Evolutionary conservation across 2,888 invertebrate species (phyloP), one percentile per base, ranked within the genome.

Genomic region (Parnassius mnemosyne): DNA sequence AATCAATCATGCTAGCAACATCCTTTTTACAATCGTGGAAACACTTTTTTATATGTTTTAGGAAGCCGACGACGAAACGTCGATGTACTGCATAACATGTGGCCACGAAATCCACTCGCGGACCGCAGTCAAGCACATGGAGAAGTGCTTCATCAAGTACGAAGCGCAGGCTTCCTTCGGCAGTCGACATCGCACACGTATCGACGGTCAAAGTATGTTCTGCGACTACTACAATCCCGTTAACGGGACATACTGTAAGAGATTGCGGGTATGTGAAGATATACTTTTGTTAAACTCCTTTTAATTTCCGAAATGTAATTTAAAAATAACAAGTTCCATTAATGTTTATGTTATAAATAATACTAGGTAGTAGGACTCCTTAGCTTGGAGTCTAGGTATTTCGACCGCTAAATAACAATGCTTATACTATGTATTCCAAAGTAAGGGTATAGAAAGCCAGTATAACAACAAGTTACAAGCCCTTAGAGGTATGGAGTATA

Each of bases 81-180:
- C 96, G 57, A 96, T 97, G 93, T 97, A 97, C 82, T 99, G 99
- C 84, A 97, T 99, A 44, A 98, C 98, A 0, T 99, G 99, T 86
- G 99, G 99, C 0, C 97, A 97, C 81, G 98, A 99, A 90, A 96
- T 99, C 65, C 96, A 97, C 81, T 96, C 97, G 0, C 94, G 96
- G 60, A 96, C 97, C 0, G 98, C 98, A 0, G 94, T 98, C 20
- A 97, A 97, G 75, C 99, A 99, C 79, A 98, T 99, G 97, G 99
- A 98, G 88, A 98, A 98, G 82, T 99, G 99, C 83, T 99, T 98
- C 85, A 96, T 97, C 70, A 99, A 99, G 94, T 97, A 98, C 84
- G 99, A 99, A 85, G 97, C 98, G 54, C 98, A 99, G 87, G 97
- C 98, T 1, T 98, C 98, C 0, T 99, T 98, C 85, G 98, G 98